Evolutionary conservation across 2,888 invertebrate genomes (phyloP).

Genomic region (Macrostomum cliftonense): DNA sequence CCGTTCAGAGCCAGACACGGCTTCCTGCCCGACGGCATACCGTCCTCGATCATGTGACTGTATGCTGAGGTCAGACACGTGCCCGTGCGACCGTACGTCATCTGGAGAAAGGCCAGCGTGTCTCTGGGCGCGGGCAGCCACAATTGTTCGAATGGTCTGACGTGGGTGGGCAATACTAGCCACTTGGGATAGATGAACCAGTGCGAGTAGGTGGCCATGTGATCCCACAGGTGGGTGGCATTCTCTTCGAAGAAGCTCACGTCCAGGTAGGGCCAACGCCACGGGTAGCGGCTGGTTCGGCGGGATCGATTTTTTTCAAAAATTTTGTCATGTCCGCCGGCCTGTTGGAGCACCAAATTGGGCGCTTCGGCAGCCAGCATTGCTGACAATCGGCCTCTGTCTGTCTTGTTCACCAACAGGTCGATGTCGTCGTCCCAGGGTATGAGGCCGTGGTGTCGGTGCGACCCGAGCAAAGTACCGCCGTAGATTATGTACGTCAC

Average conservation of each 20-base stretch:
- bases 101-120: slow-evolving; percentile 10
- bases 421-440: slow-evolving; percentile 17
- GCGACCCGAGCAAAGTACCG: slow-evolving; percentile 15
- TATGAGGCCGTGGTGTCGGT: slow-evolving; percentile 15
- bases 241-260: slow-evolving; percentile 15
- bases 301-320: slow-evolving; percentile 1
- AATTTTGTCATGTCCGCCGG: slow-evolving; percentile 13
- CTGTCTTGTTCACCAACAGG: slow-evolving; percentile 8
- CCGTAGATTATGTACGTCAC: slow-evolving; percentile 13
- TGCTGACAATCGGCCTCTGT: slow-evolving; percentile 1
- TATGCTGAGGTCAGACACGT: slow-evolving; percentile 13
- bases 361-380: slow-evolving; percentile 1
- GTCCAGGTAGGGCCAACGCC: slow-evolving; percentile 16
- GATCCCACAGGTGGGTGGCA: slow-evolving; percentile 15
- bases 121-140: slow-evolving; percentile 14
- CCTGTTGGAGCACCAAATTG: slow-evolving; percentile 7
- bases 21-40: slow-evolving; percentile 3
- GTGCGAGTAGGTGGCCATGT: slow-evolving; percentile 11
- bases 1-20: slow-evolving; percentile 1
- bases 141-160: slow-evolving; percentile 14
- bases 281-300: slow-evolving; percentile 11
- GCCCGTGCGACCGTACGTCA: slow-evolving; percentile 9
- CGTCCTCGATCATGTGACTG: slow-evolving; percentile 14
- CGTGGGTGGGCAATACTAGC: slow-evolving; percentile 14
- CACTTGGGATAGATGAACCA: slow-evolving; percentile 11